These are phyloP conservation scores for Sinohyriopsis cumingii DNA, from an alignment of 2,888 invertebrate species.

Conservation along the genomic window DNA sequence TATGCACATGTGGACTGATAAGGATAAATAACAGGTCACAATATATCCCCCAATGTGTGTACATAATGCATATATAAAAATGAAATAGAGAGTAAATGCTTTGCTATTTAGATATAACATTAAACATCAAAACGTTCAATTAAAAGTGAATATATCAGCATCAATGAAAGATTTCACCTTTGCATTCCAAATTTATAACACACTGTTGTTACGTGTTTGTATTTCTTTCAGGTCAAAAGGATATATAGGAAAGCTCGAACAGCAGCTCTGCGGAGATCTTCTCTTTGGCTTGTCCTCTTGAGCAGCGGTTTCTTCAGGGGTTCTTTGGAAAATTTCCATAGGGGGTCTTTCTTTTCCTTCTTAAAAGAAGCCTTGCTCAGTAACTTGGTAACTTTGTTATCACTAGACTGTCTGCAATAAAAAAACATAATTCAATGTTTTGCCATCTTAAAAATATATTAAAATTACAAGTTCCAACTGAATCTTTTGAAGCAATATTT, in stretches of 20 bases:
- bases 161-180: neutral
- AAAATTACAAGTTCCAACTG: neutral
- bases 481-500: neutral
- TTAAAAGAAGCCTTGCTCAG: conserved; percentile 58
- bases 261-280: conserved; percentile 48
- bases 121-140: too few species aligned
- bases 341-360: conserved; percentile 37
- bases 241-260: conserved; percentile 56
- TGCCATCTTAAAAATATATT: too few species aligned
- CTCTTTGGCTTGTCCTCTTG: conserved; percentile 42
- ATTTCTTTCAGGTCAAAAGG: conserved; percentile 34
- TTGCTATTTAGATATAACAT: too few species aligned
- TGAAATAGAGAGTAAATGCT: too few species aligned
- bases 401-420: conserved; percentile 42
- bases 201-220: too few species aligned
- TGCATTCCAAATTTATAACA: neutral
- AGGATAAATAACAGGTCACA: too few species aligned
- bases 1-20: too few species aligned
- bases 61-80: too few species aligned
- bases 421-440: neutral
- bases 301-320: conserved; percentile 57
- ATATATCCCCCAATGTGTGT: too few species aligned
- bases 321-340: conserved; percentile 57
- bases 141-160: neutral
- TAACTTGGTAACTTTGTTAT: conserved; percentile 54